phyloP scores from a whole-genome alignment of 1,140 invertebrate species.

The Antheraea mylitta region DNA sequence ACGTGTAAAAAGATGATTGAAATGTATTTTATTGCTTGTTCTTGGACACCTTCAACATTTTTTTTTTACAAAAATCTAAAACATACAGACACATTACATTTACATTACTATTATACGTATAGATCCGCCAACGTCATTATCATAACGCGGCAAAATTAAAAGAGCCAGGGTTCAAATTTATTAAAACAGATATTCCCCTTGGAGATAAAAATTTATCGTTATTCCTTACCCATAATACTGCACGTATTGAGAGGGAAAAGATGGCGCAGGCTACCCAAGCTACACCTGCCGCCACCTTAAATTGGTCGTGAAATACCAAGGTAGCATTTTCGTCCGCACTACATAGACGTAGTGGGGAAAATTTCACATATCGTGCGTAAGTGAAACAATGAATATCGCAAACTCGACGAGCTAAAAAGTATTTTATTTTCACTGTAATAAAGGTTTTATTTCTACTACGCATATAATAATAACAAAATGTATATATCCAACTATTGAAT shows the following conservation, averaged over 20 bases:
- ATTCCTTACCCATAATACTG: slow-evolving; percentile 1
- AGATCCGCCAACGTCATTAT: no score
- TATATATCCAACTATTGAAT: no score
- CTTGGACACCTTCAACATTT: no score
- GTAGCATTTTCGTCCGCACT: background rate
- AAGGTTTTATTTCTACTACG: no score
- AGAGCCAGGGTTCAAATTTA: background rate
- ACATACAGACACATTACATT: no score
- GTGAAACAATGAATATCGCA: background rate
- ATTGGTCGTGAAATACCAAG: slow-evolving; percentile 23
- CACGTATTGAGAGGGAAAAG: background rate
- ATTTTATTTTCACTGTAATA: background rate
- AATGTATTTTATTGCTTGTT: no score
- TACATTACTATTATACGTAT: no score
- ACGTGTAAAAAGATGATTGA: no score
- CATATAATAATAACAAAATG: no score
- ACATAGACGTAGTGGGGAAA: background rate
- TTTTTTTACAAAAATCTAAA: no score
- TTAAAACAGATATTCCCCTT: slow-evolving; percentile 5
- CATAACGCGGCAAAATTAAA: no score
- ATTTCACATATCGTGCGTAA: background rate
- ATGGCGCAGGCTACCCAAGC: background rate
- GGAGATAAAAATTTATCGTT: slow-evolving; percentile 17
- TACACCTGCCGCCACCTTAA: slow-evolving; percentile 23
- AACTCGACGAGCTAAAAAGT: background rate